Evolutionary conservation across 1,140 invertebrate genomes (phyloP).

Genomic region (Drosophila jambulina): DNA sequence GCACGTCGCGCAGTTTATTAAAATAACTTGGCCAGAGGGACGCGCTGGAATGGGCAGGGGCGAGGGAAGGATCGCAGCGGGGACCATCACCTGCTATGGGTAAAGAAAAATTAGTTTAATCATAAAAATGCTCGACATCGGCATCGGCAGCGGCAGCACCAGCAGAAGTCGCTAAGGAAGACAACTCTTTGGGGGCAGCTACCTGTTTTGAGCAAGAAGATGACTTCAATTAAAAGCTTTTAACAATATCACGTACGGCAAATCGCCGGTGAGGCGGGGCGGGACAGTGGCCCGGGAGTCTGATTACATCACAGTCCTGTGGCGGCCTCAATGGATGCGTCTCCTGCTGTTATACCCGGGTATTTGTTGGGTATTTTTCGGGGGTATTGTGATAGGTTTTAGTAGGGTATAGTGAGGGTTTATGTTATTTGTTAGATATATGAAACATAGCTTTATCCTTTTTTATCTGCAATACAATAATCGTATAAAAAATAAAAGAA

Average conservation of each 20-base stretch:
- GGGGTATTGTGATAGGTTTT: background rate
- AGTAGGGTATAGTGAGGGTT: background rate
- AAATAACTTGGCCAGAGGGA: conserved; percentile 76
- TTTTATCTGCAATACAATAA: too few relatives aligned
- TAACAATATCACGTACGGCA: conserved; percentile 84
- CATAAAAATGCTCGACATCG: conserved; percentile 83
- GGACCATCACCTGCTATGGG: conserved; percentile 78
- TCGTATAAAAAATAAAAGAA: too few relatives aligned
- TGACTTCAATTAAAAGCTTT: conserved; percentile 85
- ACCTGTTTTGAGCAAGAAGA: conserved; percentile 84
- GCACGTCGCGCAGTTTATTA: conserved; percentile 84
- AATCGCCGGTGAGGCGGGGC: conserved; percentile 48
- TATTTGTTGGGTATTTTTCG: conserved; percentile 10
- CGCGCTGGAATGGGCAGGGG: conserved; percentile 25
- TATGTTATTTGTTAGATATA: background rate
- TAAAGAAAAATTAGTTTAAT: conserved; percentile 84
- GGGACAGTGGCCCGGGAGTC: conserved; percentile 13
- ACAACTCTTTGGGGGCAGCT: conserved; percentile 66
- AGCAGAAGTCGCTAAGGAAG: conserved; percentile 20
- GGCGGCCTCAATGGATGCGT: conserved; percentile 57
- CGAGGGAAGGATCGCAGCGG: conserved; percentile 2
- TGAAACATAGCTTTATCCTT: too few relatives aligned
- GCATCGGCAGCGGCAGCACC: conserved; percentile 26
- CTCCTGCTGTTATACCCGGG: conserved; percentile 1
- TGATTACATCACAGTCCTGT: conserved; percentile 77